Evolutionary conservation across 2,888 invertebrate genomes (phyloP), one percentile per base, ranked within the genome.

Genomic region (Nebria salina): DNA sequence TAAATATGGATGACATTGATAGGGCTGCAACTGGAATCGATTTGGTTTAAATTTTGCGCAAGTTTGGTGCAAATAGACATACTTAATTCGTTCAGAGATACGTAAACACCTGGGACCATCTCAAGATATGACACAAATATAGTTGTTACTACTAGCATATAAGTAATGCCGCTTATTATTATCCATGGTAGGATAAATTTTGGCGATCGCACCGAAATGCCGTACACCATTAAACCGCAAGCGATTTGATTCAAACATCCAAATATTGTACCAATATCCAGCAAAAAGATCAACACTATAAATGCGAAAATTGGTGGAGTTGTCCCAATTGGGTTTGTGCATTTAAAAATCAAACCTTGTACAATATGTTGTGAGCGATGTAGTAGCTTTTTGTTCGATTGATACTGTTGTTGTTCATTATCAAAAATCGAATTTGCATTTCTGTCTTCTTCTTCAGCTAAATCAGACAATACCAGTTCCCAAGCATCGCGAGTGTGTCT

Each of bases 401-500:
- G 72, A 65, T 76, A 76, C 25, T 81, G 81, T 42, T 80, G 70
- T 20, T 80, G 75, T 80, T 80, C 80, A 65, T 76, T 72, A 42
- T 65, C 76, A 43, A 76, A 81, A 42, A 81, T 72, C 13, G 76
- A 81, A 76, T 76, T 81, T 34, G 81, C 76, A 73, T 81, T 76
- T 64, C 83, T 83, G 74, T 84, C 84, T 43, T 85, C 84, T 72
- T 85, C 83, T 82, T 87, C 87, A 75, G 84, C 84, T 64, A 87
- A 85, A 83, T 87, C 87, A 26, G 85, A 83, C 73, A 85, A 84
- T 42, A 87, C 84, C 6, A 87, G 83, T 65, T 86, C 85, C 84
- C 86, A 84, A 5, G 86, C 85, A 83, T 86, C 85, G 76, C 86
- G 85, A 11, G 86, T 86, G 74, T 87, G 87, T 80, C 86, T 84